These are phyloP conservation scores for Petrolisthes cinctipes DNA, from an alignment of 2,888 invertebrate genomes.

Conservation along the genomic window DNA sequence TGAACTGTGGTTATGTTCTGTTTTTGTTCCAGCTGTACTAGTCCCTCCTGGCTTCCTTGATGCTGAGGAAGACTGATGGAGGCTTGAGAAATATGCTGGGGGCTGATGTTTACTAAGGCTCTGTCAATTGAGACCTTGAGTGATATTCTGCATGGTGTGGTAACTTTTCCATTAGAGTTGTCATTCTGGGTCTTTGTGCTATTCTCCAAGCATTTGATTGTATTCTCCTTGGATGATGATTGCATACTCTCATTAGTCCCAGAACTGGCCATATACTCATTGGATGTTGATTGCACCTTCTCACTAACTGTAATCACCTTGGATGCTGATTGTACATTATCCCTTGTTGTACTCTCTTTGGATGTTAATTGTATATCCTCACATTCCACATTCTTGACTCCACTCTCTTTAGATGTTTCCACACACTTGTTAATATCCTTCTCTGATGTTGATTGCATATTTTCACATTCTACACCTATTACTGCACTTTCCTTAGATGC, in stretches of 20 bases:
- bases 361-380: not conserved
- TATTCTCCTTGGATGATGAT: not conserved
- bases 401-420: not conserved
- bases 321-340: not conserved
- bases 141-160: not conserved
- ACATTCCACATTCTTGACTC: not conserved
- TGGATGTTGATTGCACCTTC: not conserved
- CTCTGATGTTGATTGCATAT: not conserved
- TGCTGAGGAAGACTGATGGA: no score
- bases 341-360: not conserved
- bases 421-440: not conserved
- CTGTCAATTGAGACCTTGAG: conserved; percentile 42
- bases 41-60: no score
- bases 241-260: not conserved
- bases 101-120: conserved; percentile 7
- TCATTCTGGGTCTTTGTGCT: not conserved
- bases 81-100: not conserved
- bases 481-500: not conserved
- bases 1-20: no score
- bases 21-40: no score
- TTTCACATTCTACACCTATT: not conserved
- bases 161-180: not conserved
- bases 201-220: not conserved
- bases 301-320: not conserved
- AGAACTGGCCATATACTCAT: not conserved